Evolutionary conservation across 2,797 vertebrate species (phyloP).

Genomic region (Hipposideros larvatus): DNA sequence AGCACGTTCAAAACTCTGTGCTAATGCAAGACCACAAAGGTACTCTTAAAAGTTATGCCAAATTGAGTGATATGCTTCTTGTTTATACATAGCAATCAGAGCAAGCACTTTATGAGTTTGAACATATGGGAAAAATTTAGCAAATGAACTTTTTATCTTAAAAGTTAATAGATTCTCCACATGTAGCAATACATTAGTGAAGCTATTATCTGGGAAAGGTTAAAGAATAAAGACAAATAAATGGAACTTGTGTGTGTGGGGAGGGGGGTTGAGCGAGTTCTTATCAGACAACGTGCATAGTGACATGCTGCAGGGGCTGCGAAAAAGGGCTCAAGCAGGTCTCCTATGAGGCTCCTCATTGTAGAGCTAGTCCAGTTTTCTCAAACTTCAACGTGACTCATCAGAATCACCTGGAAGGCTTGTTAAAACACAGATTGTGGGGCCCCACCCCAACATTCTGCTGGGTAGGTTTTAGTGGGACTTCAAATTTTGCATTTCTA

Average conservation of each 20-base stretch:
- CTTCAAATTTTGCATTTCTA: background rate
- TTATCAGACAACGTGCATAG: background rate
- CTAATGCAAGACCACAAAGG: background rate
- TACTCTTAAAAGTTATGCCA: conserved; percentile 19
- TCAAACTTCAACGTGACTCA: background rate
- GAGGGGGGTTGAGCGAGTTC: background rate
- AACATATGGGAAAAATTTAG: conserved; percentile 80
- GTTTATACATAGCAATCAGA: conserved; percentile 61
- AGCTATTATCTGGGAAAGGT: conserved; percentile 75
- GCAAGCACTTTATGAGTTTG: conserved; percentile 75
- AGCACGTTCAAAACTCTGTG: background rate
- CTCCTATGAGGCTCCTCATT: rapidly evolving
- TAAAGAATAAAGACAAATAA: conserved; percentile 74
- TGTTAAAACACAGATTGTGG: background rate
- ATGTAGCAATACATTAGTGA: conserved; percentile 77
- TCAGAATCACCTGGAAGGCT: background rate
- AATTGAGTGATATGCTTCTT: conserved; percentile 47
- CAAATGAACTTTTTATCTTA: conserved; percentile 83
- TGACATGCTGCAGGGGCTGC: background rate
- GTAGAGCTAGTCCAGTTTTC: background rate
- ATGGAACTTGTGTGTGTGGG: background rate
- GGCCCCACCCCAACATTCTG: background rate
- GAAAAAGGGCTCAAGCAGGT: background rate
- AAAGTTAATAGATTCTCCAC: conserved; percentile 82
- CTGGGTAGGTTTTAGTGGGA: background rate